Evolutionary conservation across 2,113 vertebrate genomes (phyloP).

Genomic region (Lasiurus cinereus): DNA sequence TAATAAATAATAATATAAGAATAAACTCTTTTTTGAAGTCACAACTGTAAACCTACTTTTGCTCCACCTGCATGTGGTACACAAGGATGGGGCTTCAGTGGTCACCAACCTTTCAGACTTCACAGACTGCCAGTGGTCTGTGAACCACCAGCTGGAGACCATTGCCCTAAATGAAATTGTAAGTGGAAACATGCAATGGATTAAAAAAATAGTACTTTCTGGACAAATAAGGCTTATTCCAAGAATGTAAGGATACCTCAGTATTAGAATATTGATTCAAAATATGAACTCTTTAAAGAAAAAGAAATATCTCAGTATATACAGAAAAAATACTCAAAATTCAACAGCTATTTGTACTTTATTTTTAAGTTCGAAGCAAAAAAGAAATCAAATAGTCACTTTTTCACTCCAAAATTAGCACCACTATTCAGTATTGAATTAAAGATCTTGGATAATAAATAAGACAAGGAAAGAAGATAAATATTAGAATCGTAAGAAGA

Average conservation of each 20-base stretch:
- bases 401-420: not conserved
- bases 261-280: conserved; percentile 19
- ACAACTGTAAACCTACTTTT: not conserved
- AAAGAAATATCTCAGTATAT: not conserved
- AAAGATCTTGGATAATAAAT: not conserved
- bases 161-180: not conserved
- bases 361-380: not conserved
- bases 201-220: conserved; percentile 16
- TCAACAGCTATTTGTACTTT: not conserved
- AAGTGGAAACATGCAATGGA: not conserved
- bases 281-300: not conserved
- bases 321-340: conserved; percentile 30
- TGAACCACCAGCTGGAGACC: too few relatives aligned
- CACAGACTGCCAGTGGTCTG: too few relatives aligned
- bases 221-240: not conserved
- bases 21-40: not conserved
- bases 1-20: not conserved
- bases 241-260: not conserved
- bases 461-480: not conserved
- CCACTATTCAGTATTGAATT: not conserved
- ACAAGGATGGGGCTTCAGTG: not conserved
- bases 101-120: too few relatives aligned
- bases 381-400: not conserved
- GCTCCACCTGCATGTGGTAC: not conserved
- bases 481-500: not conserved